These are phyloP conservation scores for Ellobius talpinus DNA, from an alignment of 2,113 vertebrate genomes.

Conservation along the genomic window DNA sequence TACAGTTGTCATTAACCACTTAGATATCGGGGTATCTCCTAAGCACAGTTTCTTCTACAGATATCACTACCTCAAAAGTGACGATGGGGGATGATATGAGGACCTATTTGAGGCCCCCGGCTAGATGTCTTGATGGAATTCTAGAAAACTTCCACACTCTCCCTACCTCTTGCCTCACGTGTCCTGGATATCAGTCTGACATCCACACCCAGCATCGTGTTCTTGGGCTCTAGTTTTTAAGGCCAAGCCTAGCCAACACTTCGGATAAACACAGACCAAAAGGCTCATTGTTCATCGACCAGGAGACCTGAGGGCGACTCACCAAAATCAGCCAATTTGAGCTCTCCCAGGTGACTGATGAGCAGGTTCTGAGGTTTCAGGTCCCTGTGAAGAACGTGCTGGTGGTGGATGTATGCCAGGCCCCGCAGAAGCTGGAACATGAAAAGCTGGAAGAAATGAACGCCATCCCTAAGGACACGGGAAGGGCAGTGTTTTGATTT, in stretches of 20 bases:
- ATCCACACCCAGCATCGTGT: not conserved
- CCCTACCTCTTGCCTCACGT: not conserved
- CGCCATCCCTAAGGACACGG: constrained; percentile 73
- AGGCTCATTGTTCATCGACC: constrained; percentile 64
- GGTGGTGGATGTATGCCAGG: constrained; percentile 93
- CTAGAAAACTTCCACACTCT: not conserved
- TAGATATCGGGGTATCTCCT: not conserved
- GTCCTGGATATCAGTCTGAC: constrained; percentile 31
- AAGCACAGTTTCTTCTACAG: not conserved
- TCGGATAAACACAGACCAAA: constrained; percentile 67
- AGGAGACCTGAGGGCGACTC: constrained; percentile 76
- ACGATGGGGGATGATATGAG: not conserved
- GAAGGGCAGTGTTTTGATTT: constrained; percentile 67
- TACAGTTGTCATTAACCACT: constrained; percentile 14
- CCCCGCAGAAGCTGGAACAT: constrained; percentile 94
- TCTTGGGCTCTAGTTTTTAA: constrained; percentile 33
- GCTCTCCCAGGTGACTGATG: constrained; percentile 95
- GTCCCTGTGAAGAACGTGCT: constrained; percentile 94
- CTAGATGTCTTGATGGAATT: not conserved
- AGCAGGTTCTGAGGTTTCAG: constrained; percentile 98
- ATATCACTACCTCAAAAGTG: not conserved
- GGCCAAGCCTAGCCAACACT: not conserved
- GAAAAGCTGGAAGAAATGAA: constrained; percentile 90
- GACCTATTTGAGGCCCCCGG: not conserved
- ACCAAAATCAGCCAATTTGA: constrained; percentile 97